Evolutionary conservation across 2,888 invertebrate genomes (phyloP).

Genomic region (Sphaerophoria rueppellii): DNA sequence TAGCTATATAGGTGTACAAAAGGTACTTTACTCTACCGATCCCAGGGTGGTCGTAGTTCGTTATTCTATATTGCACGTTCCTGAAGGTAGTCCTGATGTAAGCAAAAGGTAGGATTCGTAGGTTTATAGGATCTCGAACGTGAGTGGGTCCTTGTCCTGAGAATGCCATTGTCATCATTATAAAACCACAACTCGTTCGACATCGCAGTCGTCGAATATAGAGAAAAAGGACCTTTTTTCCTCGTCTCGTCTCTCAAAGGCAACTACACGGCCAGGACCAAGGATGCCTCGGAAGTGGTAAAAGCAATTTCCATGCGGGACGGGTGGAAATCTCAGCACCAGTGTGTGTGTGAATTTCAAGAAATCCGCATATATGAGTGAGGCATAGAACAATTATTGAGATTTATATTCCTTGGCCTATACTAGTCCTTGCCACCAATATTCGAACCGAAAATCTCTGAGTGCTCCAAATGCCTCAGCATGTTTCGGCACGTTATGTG

Average conservation of each 20-base stretch:
- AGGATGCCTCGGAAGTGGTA: conserved; percentile 23
- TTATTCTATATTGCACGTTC: conserved; percentile 45
- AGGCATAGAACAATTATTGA: conserved; percentile 63
- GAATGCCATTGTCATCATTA: conserved; percentile 70
- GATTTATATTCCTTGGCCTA: conserved; percentile 59
- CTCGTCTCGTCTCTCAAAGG: conserved; percentile 38
- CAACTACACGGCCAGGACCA: neutral
- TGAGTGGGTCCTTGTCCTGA: conserved; percentile 50
- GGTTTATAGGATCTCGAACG: conserved; percentile 1
- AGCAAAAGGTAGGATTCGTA: conserved; percentile 18
- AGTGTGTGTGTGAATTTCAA: conserved; percentile 22
- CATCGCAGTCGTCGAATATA: neutral
- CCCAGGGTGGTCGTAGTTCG: conserved; percentile 68
- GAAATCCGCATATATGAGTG: conserved; percentile 21
- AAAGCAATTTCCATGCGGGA: conserved; percentile 60
- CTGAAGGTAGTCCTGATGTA: neutral
- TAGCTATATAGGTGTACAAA: too few species aligned
- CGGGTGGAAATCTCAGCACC: conserved; percentile 54
- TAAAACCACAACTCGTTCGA: conserved; percentile 72
- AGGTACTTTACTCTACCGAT: conserved; percentile 59
- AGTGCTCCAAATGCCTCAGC: neutral
- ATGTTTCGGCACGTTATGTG: neutral
- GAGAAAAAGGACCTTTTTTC: conserved; percentile 62
- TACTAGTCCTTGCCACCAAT: too few species aligned
- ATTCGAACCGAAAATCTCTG: conserved; percentile 14